phyloP scores from a whole-genome alignment of 2,113 vertebrate genomes.

The Poicephalus gulielmi region DNA sequence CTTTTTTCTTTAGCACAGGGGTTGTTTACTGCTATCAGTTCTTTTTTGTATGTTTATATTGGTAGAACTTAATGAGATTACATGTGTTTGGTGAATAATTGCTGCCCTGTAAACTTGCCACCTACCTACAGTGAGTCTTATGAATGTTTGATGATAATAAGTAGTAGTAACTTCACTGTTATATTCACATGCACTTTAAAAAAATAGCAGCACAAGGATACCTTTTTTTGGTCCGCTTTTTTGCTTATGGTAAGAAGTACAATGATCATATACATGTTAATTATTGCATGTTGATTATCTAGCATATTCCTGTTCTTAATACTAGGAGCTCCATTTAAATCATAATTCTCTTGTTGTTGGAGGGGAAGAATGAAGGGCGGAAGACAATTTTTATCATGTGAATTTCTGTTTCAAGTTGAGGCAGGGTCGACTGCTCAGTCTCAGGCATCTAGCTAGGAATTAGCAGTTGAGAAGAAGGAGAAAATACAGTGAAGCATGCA shows the following conservation, averaged over 20 bases:
- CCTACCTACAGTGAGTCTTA: not conserved
- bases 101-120: not conserved
- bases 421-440: fast-evolving
- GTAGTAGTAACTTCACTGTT: constrained; percentile 8
- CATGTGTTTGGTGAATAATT: constrained; percentile 28
- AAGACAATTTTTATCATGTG: not conserved
- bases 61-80: not conserved
- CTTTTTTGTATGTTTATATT: not conserved
- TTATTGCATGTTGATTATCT: not conserved
- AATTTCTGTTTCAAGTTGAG: not conserved
- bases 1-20: not conserved
- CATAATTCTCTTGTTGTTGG: not conserved
- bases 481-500: not conserved
- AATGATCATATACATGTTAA: not conserved
- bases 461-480: not conserved
- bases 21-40: not conserved
- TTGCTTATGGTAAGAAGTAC: not conserved
- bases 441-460: not conserved
- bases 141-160: constrained; percentile 49
- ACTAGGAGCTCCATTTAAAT: not conserved
- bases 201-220: not conserved
- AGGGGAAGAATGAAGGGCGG: not conserved
- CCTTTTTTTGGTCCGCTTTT: not conserved
- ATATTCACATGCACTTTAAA: not conserved
- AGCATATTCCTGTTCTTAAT: not conserved